phyloP scores from a whole-genome alignment of 23 tunicate species.

The Ciona savignyi region DNA sequence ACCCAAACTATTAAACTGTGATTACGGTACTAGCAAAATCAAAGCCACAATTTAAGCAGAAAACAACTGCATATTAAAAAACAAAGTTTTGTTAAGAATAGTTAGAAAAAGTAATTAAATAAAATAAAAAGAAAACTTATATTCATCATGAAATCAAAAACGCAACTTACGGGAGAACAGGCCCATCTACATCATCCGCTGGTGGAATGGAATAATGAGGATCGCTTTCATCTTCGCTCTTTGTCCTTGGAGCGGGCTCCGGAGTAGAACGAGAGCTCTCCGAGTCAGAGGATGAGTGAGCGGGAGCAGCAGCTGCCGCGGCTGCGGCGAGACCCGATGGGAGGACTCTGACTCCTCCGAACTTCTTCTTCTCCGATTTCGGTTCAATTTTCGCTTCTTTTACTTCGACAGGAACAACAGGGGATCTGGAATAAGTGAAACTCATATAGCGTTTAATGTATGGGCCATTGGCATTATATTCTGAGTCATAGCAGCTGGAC shows the following conservation, averaged over 20 bases:
- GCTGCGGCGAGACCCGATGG: constrained; percentile 14
- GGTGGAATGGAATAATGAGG: constrained; percentile 74
- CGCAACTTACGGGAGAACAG: constrained; percentile 59
- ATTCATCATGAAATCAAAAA: too few species aligned
- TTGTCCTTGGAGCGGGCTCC: constrained; percentile 74
- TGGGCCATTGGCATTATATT: too few species aligned
- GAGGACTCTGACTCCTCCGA: constrained; percentile 36
- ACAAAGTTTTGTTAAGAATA: too few species aligned
- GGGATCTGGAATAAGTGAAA: not conserved
- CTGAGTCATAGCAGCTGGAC: too few species aligned
- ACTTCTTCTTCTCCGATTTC: constrained; percentile 37
- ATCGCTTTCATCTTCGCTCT: constrained; percentile 3
- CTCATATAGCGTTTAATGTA: too few species aligned
- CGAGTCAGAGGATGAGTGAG: constrained; percentile 33
- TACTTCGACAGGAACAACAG: not conserved
- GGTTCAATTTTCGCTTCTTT: constrained; percentile 21
- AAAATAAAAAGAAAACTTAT: too few species aligned
- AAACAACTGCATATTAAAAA: too few species aligned
- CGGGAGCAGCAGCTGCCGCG: constrained; percentile 10
- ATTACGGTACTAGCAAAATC: too few species aligned
- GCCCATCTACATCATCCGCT: constrained; percentile 42
- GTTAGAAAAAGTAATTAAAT: too few species aligned
- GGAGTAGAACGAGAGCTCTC: constrained; percentile 40
- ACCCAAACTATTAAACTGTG: too few species aligned
- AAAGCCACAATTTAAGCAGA: too few species aligned